Evolutionary conservation across 2,113 vertebrate genomes (phyloP).

Genomic region (Ramphastos sulfuratus): DNA sequence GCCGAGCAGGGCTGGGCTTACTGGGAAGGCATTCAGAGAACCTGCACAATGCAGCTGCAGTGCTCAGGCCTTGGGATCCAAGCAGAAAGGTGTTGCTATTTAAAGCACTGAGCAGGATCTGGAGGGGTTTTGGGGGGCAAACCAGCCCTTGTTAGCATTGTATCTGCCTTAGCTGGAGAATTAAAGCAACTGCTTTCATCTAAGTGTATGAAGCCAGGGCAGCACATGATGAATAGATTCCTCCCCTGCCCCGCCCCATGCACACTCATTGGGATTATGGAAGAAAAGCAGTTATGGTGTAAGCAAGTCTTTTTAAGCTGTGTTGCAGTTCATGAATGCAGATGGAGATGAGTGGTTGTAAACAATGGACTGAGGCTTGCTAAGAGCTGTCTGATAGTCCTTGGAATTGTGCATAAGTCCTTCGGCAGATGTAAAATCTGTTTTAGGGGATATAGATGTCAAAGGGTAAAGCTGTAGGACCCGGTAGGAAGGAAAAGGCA

Average conservation of each 20-base stretch:
- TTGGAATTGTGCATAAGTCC: background rate
- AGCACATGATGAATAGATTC: background rate
- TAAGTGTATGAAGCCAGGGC: background rate
- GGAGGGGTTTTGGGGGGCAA: background rate
- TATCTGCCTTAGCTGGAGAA: background rate
- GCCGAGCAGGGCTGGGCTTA: background rate
- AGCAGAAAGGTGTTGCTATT: background rate
- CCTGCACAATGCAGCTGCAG: accelerated
- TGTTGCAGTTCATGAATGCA: background rate
- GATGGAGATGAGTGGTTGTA: background rate
- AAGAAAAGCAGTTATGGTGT: background rate
- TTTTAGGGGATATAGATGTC: background rate
- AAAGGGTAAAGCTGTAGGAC: background rate
- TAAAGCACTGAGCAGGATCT: background rate
- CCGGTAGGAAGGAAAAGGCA: background rate
- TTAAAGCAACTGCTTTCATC: background rate
- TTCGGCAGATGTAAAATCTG: background rate
- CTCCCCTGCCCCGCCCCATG: too few species aligned
- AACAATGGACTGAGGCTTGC: background rate
- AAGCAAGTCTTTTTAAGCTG: background rate
- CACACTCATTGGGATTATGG: background rate
- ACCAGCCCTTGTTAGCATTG: background rate
- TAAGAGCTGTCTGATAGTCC: background rate
- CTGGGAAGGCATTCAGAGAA: background rate
- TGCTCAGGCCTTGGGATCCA: background rate